These are phyloP conservation scores for Odobenus rosmarus DNA, from an alignment of 2,113 vertebrate genomes.

Conservation along the genomic window DNA sequence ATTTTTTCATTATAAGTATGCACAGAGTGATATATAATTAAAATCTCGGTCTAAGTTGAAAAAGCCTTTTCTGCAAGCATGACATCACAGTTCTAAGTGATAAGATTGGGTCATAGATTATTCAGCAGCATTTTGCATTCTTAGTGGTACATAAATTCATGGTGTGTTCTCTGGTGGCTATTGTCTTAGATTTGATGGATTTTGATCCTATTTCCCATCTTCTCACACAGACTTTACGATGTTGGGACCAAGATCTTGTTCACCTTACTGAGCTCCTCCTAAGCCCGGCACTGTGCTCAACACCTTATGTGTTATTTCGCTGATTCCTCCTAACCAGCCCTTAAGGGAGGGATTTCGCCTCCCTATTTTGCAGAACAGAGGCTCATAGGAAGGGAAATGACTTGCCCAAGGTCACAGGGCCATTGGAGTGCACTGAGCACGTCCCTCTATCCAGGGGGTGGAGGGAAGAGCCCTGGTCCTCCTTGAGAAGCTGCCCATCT, in stretches of 20 bases:
- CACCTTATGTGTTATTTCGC: too few species aligned
- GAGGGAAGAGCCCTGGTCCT: too few species aligned
- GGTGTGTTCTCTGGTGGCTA: too few species aligned
- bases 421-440: accelerated
- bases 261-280: background rate
- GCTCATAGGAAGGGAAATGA: background rate
- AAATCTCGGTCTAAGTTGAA: background rate
- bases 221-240: background rate
- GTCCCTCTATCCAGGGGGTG: accelerated
- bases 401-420: background rate
- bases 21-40: background rate
- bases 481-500: background rate
- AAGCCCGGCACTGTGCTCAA: background rate
- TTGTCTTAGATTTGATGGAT: background rate
- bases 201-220: background rate
- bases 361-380: background rate
- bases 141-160: accelerated
- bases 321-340: background rate
- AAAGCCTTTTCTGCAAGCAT: background rate
- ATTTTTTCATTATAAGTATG: background rate
- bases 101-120: accelerated
- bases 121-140: accelerated
- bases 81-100: background rate
- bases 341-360: background rate
- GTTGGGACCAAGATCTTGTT: background rate